phyloP scores from a whole-genome alignment of 2,113 vertebrate genomes.

The Bufo bufo region DNA sequence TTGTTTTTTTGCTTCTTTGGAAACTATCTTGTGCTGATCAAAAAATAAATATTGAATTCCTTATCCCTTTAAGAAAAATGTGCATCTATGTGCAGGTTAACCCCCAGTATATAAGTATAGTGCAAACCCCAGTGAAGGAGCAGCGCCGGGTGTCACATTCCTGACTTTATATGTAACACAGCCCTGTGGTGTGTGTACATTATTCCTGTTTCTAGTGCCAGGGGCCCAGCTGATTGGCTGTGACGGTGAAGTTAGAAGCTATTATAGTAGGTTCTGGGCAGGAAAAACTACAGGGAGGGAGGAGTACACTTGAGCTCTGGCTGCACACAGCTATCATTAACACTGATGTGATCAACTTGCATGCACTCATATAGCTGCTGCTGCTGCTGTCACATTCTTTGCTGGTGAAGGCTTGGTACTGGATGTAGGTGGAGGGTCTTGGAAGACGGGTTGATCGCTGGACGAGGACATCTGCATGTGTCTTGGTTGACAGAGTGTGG shows the following conservation, averaged over 20 bases:
- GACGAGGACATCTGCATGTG: neutral
- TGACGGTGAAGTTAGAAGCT: conserved; percentile 7
- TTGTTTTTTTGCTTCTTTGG: neutral
- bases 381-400: neutral
- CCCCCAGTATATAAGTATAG: neutral
- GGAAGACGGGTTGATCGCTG: neutral
- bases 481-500: neutral
- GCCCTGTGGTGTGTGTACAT: neutral
- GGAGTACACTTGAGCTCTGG: conserved; percentile 20
- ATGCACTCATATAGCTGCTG: neutral
- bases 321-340: conserved; percentile 9
- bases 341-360: conserved; percentile 22
- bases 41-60: neutral
- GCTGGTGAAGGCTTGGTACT: neutral
- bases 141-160: neutral
- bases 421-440: neutral
- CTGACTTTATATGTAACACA: neutral
- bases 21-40: neutral
- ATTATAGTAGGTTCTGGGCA: conserved; percentile 1
- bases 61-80: neutral
- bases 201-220: neutral
- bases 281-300: conserved; percentile 26
- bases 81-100: neutral
- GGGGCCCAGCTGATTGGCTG: neutral
- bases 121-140: neutral